Base-by-base conservation (phyloP, 2,888 invertebrate genomes). In the Seladonia tumulorum region DNA sequence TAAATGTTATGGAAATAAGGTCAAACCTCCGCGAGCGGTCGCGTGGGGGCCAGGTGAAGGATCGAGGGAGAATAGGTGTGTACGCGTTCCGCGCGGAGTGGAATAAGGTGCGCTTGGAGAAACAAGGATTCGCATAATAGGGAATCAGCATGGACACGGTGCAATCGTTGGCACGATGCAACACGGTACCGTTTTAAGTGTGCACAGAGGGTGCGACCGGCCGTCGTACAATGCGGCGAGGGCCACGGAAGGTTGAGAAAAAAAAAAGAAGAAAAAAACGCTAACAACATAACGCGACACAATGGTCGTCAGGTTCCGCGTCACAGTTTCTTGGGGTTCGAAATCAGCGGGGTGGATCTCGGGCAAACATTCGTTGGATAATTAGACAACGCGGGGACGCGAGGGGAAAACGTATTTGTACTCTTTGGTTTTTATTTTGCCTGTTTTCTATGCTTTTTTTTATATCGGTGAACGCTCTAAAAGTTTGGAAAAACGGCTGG, bases 1-100 rank as follows among this genome's bases (percentile, higher is more conserved):
- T 83, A 86, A 89, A 88, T 88, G 85, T 78, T 91, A 93, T 94
- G 92, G 92, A 93, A 94, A 94, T 92, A 88, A 92, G 93, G 90
- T 91, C 87, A 92, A 92, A 92, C 88, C 90, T 87, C 88, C 88
- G 87, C 78, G 89, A 82, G 76, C 81, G 83, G 83, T 77, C 82
- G 76, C 85, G 82, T 87, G 87, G 90, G 90, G 88, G 84, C 84
- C 87, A 76, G 76, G 82, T 82, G 77, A 88, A 87, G 76, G 87
- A 87, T 66, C 53, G 71, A 49, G 81, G 75, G 78, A 35, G 73
- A 83, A 76, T 74, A 74, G 79, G 63, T 4, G 22, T 53, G 25
- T 25, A 75, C 57, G 73, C n/a, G n/a, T n/a, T n/a, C n/a, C n/a
- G 53, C 63, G 57, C 57, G 57, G 71, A 73, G 79, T 66, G 71